Conservation (phyloP, 2,113 vertebrate genomes). For the Rana temporaria region DNA sequence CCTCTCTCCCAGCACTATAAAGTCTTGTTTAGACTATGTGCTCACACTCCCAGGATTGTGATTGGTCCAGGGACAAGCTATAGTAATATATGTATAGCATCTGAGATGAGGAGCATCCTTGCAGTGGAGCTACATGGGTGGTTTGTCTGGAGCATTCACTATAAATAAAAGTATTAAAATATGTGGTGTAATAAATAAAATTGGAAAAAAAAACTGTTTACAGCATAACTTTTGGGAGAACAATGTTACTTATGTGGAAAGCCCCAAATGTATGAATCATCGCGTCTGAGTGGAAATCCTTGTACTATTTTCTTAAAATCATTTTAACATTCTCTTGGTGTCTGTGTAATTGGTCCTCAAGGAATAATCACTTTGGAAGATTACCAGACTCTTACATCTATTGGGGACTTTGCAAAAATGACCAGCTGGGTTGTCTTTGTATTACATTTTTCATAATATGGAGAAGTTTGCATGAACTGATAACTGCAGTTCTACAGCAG, state of each 20-base stretch:
- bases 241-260: background rate
- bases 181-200: background rate
- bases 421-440: too few relatives aligned
- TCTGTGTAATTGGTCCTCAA: too few relatives aligned
- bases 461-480: too few relatives aligned
- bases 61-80: background rate
- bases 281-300: too few relatives aligned
- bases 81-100: background rate
- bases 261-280: too few relatives aligned
- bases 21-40: conserved; percentile 50
- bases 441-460: too few relatives aligned
- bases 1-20: conserved; percentile 17
- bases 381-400: too few relatives aligned
- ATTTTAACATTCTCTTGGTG: too few relatives aligned
- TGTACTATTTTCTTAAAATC: too few relatives aligned
- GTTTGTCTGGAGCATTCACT: background rate
- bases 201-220: background rate
- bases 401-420: too few relatives aligned
- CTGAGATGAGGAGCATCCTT: background rate
- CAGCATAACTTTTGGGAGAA: background rate
- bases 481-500: too few relatives aligned
- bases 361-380: too few relatives aligned
- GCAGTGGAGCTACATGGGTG: conserved; percentile 38
- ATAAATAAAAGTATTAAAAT: conserved; percentile 7
- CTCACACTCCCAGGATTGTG: conserved; percentile 17